Conservation (phyloP, 2,888 invertebrate species). For the Arge pagana region DNA sequence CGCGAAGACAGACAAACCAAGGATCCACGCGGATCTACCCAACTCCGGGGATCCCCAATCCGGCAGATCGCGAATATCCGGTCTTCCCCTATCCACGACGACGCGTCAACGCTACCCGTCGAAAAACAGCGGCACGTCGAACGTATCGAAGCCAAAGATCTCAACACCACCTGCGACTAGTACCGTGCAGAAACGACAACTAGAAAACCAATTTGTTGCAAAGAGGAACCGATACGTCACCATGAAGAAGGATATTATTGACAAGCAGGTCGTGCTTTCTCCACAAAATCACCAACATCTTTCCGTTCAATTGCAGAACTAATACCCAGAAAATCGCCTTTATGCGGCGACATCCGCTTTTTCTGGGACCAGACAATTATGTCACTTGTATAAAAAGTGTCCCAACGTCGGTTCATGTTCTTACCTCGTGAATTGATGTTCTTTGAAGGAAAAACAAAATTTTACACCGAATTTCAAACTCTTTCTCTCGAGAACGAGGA, state of each 20-base stretch:
- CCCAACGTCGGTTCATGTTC: too few species aligned
- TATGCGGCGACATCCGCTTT: too few species aligned
- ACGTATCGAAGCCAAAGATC: background rate
- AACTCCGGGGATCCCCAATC: slow-evolving; percentile 4
- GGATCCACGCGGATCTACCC: background rate
- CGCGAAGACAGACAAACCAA: slow-evolving; percentile 2
- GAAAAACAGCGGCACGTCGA: background rate
- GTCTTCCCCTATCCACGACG: background rate
- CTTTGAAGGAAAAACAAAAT: too few species aligned
- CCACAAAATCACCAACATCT: too few species aligned
- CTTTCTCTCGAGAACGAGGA: too few species aligned
- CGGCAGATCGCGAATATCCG: slow-evolving; percentile 1
- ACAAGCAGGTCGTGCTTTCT: slow-evolving; percentile 44
- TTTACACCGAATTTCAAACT: too few species aligned
- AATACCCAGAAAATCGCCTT: too few species aligned
- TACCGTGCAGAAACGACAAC: slow-evolving; percentile 31
- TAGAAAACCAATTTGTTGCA: slow-evolving; percentile 41
- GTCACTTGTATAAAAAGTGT: too few species aligned
- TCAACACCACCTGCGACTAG: slow-evolving; percentile 25
- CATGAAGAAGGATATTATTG: slow-evolving; percentile 37
- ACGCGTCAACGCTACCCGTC: background rate
- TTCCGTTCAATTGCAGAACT: too few species aligned
- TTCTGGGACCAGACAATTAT: too few species aligned
- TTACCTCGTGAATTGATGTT: too few species aligned
- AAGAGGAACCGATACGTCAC: slow-evolving; percentile 40